Evolutionary conservation across 1,140 invertebrate genomes (phyloP), one percentile per base, ranked within the genome.

Genomic region (Danaus plexippus): DNA sequence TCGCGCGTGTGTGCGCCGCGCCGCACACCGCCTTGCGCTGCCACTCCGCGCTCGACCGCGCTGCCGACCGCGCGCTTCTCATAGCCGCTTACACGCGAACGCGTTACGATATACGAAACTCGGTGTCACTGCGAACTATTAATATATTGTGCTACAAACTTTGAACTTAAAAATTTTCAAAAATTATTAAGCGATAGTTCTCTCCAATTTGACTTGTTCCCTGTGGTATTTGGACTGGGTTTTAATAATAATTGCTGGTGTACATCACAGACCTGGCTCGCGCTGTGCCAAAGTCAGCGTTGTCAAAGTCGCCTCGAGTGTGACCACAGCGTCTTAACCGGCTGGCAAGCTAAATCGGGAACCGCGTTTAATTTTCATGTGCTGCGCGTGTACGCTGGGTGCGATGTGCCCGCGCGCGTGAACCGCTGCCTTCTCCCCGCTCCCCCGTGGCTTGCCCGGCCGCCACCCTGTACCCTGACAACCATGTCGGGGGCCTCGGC

Each of bases 381-480:
- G 83, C 80, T 67, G 83, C 67, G 78, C 77, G 79, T 80, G 81
- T 82, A 66, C 75, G 66, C 75, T 80, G 77, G 80, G 74, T 83
- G 80, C 78, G 67, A 86, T 86, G 82, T 81, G 82, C 80, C 73
- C 80, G 79, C 77, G 73, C 77, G 71, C 76, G 75, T 84, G 76
- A 81, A 75, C 76, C 71, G 72, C 80, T 67, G 58, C 72, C 66
- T 64, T 66, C 54, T 57, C 75, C 68, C 67, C 68, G 72, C 73
- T 78, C 92, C 90, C 91, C 92, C 91, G 92, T 92, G 92, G 92
- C 90, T 90, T 91, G 89, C 88, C 90, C 91, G 88, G 91, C 91
- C 90, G 91, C 92, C 89, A 89, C 89, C 81, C 91, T 94, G 90
- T 93, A 93, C 92, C 85, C 86, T 85, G 92, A 93, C 90, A 92